Evolutionary conservation across 2,113 vertebrate genomes (phyloP), one percentile per base, ranked within the genome.

Genomic region (Microcebus griseorufus): DNA sequence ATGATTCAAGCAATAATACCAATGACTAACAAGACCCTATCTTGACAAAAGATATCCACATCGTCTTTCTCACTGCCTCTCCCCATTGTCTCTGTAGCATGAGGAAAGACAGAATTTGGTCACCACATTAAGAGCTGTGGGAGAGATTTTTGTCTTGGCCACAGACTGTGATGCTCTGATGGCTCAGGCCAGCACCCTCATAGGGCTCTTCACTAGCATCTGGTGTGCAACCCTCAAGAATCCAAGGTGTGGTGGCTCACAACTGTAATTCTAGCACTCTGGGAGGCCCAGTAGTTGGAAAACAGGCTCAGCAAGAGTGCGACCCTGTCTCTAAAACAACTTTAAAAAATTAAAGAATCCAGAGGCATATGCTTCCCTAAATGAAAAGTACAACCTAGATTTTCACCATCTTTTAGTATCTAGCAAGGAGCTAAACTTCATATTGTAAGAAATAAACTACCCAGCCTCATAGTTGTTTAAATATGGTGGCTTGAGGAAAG

Each of bases 1-100:
- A n/a, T n/a, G n/a, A n/a, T n/a, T n/a, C n/a, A n/a, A n/a, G n/a
- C n/a, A 65, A 97, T 96, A 27, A 93, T 97, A 58, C 97, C 98
- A 73, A 96, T 98, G 42, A 97, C 97, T 32, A 98, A 81, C 23
- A 98, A 67, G 67, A 98, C 80, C 82, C 98, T 97, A 72, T 97
- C 22, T 72, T 98, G 73, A 98, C 97, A 65, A 98, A 84, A 17
- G 98, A 96, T 96, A 92, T 97, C 98, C 85, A 98, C 9, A 76
- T 82, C 67, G 96, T 98, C 98, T 91, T 70, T 55, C n/a, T 45
- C 42, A 45, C 42, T 45, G 42, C 42, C 42, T 45, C 42, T 45
- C 42, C 7, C 42, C 42, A 45, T 45, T 45, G 42, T 45, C 42
- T 45, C 42, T 45, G 42, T 45, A 45, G 42, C 8, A 45, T 32